Base-by-base conservation (phyloP, 2,797 vertebrate genomes). In the Sardinella longiceps region DNA sequence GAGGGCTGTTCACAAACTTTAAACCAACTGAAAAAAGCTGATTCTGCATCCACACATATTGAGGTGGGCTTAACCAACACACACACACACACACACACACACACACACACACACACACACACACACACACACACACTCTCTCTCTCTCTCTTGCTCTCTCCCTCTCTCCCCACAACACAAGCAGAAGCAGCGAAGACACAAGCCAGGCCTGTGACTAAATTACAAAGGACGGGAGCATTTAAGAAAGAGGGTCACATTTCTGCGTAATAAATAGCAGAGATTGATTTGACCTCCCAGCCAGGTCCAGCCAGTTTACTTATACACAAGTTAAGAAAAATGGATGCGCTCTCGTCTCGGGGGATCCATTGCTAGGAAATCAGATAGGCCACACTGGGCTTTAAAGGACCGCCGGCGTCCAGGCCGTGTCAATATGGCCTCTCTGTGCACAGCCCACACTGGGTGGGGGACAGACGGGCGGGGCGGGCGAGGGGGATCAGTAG, bases 211-310 rank as follows among this genome's bases (percentile, higher is more conserved):
- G 93, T 88, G 94, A 89, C 93, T 97, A 97, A 98, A 96, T 97
- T 96, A 96, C 95, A 95, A 90, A 95, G 95, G 96, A 97, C 95
- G 88, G 95, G 94, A 95, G 95, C 94, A 96, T 97, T 98, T 98
- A 97, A 97, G 96, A 97, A 92, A 90, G 94, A 95, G 97, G 97
- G 97, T 98, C 97, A 96, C 95, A 96, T 99, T 99, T 98, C 97
- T 80, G 94, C 95, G 97, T 97, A 98, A 99, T 98, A 98, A 99
- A 98, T 96, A 97, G 97, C 96, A 96, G 87, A 92, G 96, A 98
- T 97, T 99, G 97, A 98, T 98, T 97, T 97, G 94, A 96, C 97
- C 97, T 97, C 95, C 96, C 95, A 95, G 96, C 93, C 96, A 86
- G 96, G 96, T 96, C 95, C 92, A 91, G 92, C 95, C 95, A 95